phyloP scores from a whole-genome alignment of 1,140 invertebrate species.

The Heterodera schachtii region DNA sequence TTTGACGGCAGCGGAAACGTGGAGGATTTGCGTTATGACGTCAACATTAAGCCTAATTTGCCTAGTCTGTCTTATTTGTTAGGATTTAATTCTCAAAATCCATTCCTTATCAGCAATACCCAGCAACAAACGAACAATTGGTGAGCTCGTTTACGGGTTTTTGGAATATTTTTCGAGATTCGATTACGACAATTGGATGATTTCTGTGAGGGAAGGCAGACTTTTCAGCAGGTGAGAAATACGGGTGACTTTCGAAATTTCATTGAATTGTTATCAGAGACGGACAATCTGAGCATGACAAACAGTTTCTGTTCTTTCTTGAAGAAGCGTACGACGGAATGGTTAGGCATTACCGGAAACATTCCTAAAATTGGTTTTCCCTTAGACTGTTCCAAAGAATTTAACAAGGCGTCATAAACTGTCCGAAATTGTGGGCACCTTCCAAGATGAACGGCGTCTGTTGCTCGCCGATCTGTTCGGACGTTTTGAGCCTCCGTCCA shows the following conservation, averaged over 20 bases:
- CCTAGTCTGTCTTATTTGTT: constrained; percentile 31
- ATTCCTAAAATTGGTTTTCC: constrained; percentile 5
- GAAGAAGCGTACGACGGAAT: constrained; percentile 85
- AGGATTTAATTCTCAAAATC: background rate
- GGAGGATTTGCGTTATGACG: constrained; percentile 35
- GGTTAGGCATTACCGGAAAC: background rate
- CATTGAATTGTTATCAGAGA: constrained; percentile 17
- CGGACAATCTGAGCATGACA: constrained; percentile 23
- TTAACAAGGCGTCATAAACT: constrained; percentile 33
- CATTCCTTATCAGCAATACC: constrained; percentile 68
- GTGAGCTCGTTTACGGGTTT: constrained; percentile 85
- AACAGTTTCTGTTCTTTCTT: constrained; percentile 59
- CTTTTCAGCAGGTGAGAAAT: constrained; percentile 70
- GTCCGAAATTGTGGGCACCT: constrained; percentile 23
- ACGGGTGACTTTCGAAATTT: constrained; percentile 26
- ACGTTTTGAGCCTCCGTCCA: background rate
- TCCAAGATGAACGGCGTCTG: constrained; percentile 31
- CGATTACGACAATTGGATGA: constrained; percentile 77
- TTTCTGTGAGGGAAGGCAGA: constrained; percentile 79
- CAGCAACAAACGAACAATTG: constrained; percentile 75
- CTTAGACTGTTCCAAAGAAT: constrained; percentile 49
- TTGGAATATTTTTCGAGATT: constrained; percentile 79
- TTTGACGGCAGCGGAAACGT: constrained; percentile 40
- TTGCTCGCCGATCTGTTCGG: constrained; percentile 30
- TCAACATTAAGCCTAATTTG: constrained; percentile 21